Base-by-base conservation (phyloP, 2,113 vertebrate species). In the Prolemur simus region DNA sequence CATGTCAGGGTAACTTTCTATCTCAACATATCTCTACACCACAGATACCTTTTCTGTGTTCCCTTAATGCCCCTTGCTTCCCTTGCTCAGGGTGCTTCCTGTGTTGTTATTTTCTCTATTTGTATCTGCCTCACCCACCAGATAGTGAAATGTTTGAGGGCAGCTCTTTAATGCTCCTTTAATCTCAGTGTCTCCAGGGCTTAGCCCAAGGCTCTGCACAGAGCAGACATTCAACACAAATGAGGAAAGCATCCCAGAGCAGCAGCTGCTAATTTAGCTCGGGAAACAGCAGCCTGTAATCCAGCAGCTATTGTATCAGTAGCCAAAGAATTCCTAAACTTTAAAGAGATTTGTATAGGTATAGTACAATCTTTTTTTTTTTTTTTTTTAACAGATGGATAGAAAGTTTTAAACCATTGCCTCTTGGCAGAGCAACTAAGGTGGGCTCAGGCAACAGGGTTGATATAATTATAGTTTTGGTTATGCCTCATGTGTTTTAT, bases 381-480 rank as follows among this genome's bases (percentile, higher is more conserved):
- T 73, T 60, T 32, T 78, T 45, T 81, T 76, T 66, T 71, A 71
- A 73, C 69, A 96, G 84, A 84, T 87, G 78, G 92, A 68, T 95
- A 74, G n/a, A 94, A 96, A 94, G 91, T 84, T 96, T 91, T 78
- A 94, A 89, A 95, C 29, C 63, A 81, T 11, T 87, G 93, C 37
- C 82, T 95, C 49, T 90, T 96, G 97, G 93, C 91, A 97, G 56
- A 91, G 69, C 14, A 87, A 34, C 54, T 34, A 74, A 97, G 93
- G 91, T 95, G 86, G 93, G 82, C 82, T 89, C 39, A 77, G 87
- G 74, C 45, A 94, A 91, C 74, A 85, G 23, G 52, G n/a, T 80
- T 95, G 86, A 91, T 63, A 94, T 95, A 89, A 97, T 97, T 96
- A 96, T n/a, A 95, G 91, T 94, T 96, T 87, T 80, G 68, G 89